phyloP scores from a whole-genome alignment of 2,888 invertebrate species.

The Lasiommata megera region DNA sequence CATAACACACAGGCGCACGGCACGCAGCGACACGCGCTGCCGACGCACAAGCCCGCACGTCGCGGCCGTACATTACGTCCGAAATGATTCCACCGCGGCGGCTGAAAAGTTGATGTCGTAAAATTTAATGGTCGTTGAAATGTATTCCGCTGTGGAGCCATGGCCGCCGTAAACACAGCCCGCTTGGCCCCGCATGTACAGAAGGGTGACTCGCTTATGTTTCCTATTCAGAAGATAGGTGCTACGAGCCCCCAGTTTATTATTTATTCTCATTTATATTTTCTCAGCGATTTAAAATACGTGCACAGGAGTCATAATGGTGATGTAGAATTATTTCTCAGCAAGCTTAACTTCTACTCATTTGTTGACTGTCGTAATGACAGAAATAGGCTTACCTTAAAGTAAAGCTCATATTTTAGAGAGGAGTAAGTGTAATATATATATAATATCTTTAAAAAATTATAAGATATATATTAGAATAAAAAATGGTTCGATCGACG shows the following conservation, averaged over 20 bases:
- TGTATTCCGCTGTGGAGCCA: slow-evolving; percentile 41
- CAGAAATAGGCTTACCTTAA: too few relatives aligned
- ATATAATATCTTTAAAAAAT: too few relatives aligned
- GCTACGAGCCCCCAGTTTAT: neutral
- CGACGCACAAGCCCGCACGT: slow-evolving; percentile 4
- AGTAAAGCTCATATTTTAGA: too few relatives aligned
- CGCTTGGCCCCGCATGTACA: slow-evolving; percentile 14
- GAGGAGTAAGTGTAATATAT: too few relatives aligned
- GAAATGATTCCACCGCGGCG: slow-evolving; percentile 53
- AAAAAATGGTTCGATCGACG: too few relatives aligned
- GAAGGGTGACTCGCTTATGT: slow-evolving; percentile 17
- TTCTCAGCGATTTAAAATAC: neutral
- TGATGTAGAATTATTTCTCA: too few relatives aligned
- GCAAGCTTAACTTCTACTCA: too few relatives aligned
- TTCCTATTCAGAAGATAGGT: slow-evolving; percentile 10
- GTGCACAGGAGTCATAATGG: too few relatives aligned
- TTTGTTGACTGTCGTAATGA: too few relatives aligned
- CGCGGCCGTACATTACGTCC: slow-evolving; percentile 27
- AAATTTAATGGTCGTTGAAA: slow-evolving; percentile 58
- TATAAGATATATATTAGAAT: too few relatives aligned
- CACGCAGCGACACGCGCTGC: too few relatives aligned
- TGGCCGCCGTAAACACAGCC: slow-evolving; percentile 30
- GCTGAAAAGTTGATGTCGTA: slow-evolving; percentile 60
- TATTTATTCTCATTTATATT: neutral
- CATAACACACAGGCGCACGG: slow-evolving; percentile 3